phyloP scores from a whole-genome alignment of 2,888 invertebrate genomes.

The Camponotus fellah region DNA sequence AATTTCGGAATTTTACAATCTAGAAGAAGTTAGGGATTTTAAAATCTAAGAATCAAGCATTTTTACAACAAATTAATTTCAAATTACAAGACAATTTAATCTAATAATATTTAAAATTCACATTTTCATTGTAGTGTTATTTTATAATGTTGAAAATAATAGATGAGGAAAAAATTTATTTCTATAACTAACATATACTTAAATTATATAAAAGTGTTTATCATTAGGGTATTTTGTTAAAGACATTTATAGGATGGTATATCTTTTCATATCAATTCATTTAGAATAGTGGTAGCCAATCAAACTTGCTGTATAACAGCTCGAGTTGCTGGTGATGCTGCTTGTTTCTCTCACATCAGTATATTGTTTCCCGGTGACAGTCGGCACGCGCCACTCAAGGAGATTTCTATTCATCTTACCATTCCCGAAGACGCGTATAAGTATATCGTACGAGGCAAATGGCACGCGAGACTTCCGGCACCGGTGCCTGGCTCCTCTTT shows the following conservation, averaged over 20 bases:
- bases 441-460: conserved; percentile 82
- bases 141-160: background rate
- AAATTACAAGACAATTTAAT: background rate
- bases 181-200: background rate
- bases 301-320: background rate
- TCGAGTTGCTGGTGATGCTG: background rate
- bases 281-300: background rate
- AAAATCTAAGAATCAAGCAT: background rate
- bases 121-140: background rate
- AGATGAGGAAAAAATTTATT: background rate
- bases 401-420: conserved; percentile 78
- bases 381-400: conserved; percentile 83
- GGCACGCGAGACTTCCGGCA: conserved; percentile 85
- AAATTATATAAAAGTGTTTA: background rate
- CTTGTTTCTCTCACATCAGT: background rate
- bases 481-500: conserved; percentile 68
- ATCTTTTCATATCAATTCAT: conserved; percentile 5
- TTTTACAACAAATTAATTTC: background rate
- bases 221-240: background rate
- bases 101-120: background rate
- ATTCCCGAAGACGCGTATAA: conserved; percentile 80
- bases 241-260: background rate
- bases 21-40: background rate
- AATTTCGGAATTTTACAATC: background rate
- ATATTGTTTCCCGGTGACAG: conserved; percentile 61